A percentile compares a stretch with the other conserved stretches of the same genome.
Evolutionary conservation across 2,113 vertebrate genomes (phyloP).

Genomic region (Onychorhynchus coronatus): DNA sequence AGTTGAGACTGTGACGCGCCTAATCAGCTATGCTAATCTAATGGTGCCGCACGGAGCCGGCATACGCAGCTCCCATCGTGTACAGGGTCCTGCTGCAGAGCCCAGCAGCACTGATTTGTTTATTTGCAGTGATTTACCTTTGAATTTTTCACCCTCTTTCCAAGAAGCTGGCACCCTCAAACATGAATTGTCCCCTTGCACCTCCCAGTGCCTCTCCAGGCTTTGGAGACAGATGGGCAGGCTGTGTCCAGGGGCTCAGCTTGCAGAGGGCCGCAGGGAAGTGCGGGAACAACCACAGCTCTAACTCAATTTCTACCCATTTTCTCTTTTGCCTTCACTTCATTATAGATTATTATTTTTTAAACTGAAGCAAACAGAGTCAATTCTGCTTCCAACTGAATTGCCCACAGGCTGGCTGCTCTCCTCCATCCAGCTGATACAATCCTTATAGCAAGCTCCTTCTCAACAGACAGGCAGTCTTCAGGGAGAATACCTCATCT

Average conservation of each 20-base stretch:
- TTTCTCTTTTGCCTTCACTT: slow-evolving; percentile 45
- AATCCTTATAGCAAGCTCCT: background rate
- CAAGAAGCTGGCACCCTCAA: background rate
- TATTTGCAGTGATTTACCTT: background rate
- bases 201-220: background rate
- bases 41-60: background rate
- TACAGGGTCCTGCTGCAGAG: background rate
- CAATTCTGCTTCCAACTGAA: slow-evolving; percentile 4
- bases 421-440: background rate
- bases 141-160: background rate
- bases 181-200: background rate
- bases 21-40: slow-evolving; percentile 27
- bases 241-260: background rate
- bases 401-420: slow-evolving; percentile 8
- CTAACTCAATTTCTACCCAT: slow-evolving; percentile 55
- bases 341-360: slow-evolving; percentile 57
- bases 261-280: background rate
- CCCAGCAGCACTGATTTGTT: background rate
- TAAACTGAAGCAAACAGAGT: slow-evolving; percentile 40
- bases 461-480: background rate
- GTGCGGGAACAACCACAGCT: background rate
- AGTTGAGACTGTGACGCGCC: background rate
- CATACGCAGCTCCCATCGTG: background rate
- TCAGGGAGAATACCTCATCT: background rate
- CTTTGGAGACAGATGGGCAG: background rate